A percentile compares a stretch with the other conserved stretches of the same genome.
phyloP scores from a whole-genome alignment of 2,113 vertebrate genomes.

The Halichoeres trimaculatus region DNA sequence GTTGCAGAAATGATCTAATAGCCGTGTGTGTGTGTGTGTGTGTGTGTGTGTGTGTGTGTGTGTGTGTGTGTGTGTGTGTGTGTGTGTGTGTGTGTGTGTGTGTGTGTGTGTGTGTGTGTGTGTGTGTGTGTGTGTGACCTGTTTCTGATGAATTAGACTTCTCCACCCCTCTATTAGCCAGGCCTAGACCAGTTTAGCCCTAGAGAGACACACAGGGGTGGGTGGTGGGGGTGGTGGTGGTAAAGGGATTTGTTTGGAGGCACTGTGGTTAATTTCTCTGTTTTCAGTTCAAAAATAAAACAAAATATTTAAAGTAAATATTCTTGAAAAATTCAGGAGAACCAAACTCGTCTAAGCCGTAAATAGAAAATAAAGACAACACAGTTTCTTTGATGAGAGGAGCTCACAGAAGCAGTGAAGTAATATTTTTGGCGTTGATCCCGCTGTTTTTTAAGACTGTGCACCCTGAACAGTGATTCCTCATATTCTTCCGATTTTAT shows the following conservation, averaged over 20 bases:
- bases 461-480: not conserved
- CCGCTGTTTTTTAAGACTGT: not conserved
- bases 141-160: slow-evolving; percentile 51
- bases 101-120: slow-evolving; percentile 40
- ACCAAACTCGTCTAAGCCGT: not conserved
- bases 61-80: slow-evolving; percentile 36
- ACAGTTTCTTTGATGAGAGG: not conserved
- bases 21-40: slow-evolving; percentile 27
- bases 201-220: slow-evolving; percentile 32
- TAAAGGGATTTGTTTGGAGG: slow-evolving; percentile 43
- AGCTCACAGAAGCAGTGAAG: not conserved
- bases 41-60: too few species aligned
- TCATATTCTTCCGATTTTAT: slow-evolving; percentile 10
- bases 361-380: not conserved
- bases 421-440: not conserved
- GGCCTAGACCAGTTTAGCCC: slow-evolving; percentile 41
- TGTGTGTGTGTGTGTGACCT: slow-evolving; percentile 44
- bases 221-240: too few species aligned
- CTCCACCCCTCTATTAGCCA: slow-evolving; percentile 60
- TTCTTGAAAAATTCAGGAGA: not conserved
- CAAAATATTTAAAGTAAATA: not conserved
- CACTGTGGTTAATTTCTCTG: slow-evolving; percentile 12
- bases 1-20: slow-evolving; percentile 90
- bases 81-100: slow-evolving; percentile 43
- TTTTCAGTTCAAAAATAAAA: slow-evolving; percentile 21